Conservation (phyloP, 2,797 vertebrate genomes). For the Danio jaintianensis region DNA sequence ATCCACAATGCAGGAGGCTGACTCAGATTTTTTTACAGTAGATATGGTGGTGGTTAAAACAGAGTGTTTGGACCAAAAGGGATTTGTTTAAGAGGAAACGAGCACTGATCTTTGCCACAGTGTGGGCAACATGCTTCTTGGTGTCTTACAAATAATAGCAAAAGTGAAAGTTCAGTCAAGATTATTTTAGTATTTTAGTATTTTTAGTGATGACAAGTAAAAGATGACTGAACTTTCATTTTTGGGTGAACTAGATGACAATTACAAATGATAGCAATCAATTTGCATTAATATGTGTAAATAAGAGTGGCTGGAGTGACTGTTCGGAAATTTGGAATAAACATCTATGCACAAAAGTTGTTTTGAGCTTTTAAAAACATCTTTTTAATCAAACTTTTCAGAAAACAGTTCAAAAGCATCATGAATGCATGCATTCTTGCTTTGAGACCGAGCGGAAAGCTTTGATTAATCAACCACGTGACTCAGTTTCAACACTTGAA, state of each 20-base stretch:
- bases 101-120: background rate
- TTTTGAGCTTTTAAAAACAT: background rate
- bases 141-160: too few species aligned
- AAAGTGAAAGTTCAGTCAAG: too few species aligned
- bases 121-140: background rate
- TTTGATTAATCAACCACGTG: constrained; percentile 20
- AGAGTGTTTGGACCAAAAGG: background rate
- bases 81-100: background rate
- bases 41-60: background rate
- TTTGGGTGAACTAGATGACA: background rate
- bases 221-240: too few species aligned
- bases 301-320: background rate
- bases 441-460: constrained; percentile 8
- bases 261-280: background rate
- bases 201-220: too few species aligned
- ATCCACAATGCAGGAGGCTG: background rate
- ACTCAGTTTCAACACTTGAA: background rate
- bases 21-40: background rate
- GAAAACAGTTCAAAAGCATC: background rate
- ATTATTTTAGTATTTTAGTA: too few species aligned
- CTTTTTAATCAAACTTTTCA: background rate
- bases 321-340: background rate
- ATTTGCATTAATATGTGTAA: background rate
- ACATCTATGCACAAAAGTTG: background rate
- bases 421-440: background rate